These are phyloP conservation scores for Odontamblyopus rebecca DNA, from an alignment of 2,797 vertebrate species.

Conservation along the genomic window DNA sequence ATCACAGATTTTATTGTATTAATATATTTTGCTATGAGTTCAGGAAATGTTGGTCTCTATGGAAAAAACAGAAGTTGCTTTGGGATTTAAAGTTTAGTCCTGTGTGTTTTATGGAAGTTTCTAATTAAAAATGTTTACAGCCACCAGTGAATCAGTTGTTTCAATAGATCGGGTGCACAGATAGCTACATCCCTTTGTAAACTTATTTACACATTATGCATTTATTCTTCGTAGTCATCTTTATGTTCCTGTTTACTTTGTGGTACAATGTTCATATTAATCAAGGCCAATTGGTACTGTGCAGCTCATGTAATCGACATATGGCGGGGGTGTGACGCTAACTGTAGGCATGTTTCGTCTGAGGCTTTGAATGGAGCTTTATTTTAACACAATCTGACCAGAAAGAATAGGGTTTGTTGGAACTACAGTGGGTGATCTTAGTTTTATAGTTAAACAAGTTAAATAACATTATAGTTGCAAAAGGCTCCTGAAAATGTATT, in stretches of 20 bases:
- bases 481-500: no score
- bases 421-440: no score
- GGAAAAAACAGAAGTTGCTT: constrained; percentile 3
- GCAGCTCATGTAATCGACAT: no score
- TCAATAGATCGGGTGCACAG: not conserved
- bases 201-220: not conserved
- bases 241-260: not conserved
- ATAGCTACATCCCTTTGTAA: no score
- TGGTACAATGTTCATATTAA: not conserved
- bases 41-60: not conserved
- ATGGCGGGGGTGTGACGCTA: no score
- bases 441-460: no score
- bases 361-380: no score
- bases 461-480: no score
- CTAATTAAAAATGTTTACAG: not conserved
- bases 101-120: not conserved
- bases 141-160: constrained; percentile 1
- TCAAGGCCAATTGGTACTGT: no score
- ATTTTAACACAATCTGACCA: no score
- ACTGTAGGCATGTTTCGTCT: no score
- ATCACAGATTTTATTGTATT: not conserved
- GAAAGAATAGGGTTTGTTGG: no score
- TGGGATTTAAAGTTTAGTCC: not conserved
- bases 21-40: not conserved
- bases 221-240: not conserved